Conservation (phyloP, 2,888 invertebrate species). For the Scotopteryx bipunctaria region DNA sequence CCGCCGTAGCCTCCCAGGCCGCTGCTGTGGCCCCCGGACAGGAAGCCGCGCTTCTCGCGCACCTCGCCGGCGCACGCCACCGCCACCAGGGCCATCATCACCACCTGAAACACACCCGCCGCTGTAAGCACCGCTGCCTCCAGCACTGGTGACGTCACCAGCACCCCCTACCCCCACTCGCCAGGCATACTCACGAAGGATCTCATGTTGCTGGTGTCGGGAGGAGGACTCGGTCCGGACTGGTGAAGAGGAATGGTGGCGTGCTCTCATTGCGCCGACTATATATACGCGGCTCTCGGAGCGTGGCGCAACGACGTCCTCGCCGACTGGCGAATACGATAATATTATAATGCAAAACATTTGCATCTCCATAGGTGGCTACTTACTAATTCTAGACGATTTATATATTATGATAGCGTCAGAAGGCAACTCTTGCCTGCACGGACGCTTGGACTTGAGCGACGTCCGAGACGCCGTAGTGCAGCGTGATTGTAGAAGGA, state of each 20-base stretch:
- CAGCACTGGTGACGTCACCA: too few relatives aligned
- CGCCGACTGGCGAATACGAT: constrained; percentile 6
- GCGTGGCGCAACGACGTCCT: constrained; percentile 30
- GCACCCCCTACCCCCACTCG: not conserved
- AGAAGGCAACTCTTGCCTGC: too few relatives aligned
- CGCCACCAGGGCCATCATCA: constrained; percentile 36
- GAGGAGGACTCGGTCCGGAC: constrained; percentile 8
- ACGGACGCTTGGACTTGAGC: too few relatives aligned
- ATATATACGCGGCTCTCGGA: constrained; percentile 13
- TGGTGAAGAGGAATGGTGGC: constrained; percentile 24
- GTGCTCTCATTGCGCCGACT: constrained; percentile 3
- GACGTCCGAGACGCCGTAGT: too few relatives aligned
- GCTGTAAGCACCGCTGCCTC: not conserved
- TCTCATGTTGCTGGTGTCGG: constrained; percentile 46
- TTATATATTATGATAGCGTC: too few relatives aligned
- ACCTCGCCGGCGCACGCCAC: constrained; percentile 36
- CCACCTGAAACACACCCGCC: constrained; percentile 33
- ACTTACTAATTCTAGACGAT: too few relatives aligned
- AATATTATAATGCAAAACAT: not conserved
- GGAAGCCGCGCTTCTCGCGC: constrained; percentile 39
- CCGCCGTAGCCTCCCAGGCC: constrained; percentile 18
- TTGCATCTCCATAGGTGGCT: too few relatives aligned
- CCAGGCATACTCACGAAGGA: too few relatives aligned
- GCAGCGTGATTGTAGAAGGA: too few relatives aligned
- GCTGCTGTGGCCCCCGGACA: constrained; percentile 24